Base-by-base conservation (phyloP, 1,140 invertebrate genomes). In the Drosophila eugracilis region DNA sequence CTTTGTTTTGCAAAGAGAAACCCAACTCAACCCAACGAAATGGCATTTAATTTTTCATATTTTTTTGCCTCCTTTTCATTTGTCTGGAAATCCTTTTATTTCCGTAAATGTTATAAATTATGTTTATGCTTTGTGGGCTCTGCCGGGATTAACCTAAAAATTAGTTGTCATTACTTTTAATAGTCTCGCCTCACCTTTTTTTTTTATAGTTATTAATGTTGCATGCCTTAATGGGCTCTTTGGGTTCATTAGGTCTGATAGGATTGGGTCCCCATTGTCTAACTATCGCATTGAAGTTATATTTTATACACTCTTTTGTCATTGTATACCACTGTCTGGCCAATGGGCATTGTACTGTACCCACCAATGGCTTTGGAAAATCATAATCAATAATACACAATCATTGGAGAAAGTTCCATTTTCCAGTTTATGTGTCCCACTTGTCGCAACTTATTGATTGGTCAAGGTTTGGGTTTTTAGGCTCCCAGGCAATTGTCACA, bases 41-140 rank as follows among this genome's bases (percentile, higher is more conserved):
- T 85, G 67, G 45, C 80, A 74, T 75, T 81, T 81, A 75, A 88
- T 86, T 88, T 81, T 78, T 86, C 81, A 85, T 73, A 48, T 50
- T 53, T 58, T 58, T 42, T 70, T 17, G 22, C 28, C 22, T 22
- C 1, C 4, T 45, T 15, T 37, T 50, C 32, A 26, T 34, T 57
- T 39, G 41, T 26, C 12, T 32, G 26, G 12, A 26, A 32, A 42
- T 53, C 34, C 37, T 54, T 52, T 58, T 49, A 48, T 55, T 62
- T 52, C 26, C 60, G 44, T 52, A 57, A 78, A 59, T 45, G 49
- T 70, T 69, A 83, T 83, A 78, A 75, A 84, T 84, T 77, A 66
- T 55, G 63, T 65, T 65, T 55, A 36, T 44, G 21, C 19, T 63
- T n/a, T 22, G 63, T 14, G 66, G 24, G 42, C 7, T 69, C 41